These are phyloP conservation scores for Hydrophis major DNA, from an alignment of 2,797 vertebrate species.

Conservation along the genomic window DNA sequence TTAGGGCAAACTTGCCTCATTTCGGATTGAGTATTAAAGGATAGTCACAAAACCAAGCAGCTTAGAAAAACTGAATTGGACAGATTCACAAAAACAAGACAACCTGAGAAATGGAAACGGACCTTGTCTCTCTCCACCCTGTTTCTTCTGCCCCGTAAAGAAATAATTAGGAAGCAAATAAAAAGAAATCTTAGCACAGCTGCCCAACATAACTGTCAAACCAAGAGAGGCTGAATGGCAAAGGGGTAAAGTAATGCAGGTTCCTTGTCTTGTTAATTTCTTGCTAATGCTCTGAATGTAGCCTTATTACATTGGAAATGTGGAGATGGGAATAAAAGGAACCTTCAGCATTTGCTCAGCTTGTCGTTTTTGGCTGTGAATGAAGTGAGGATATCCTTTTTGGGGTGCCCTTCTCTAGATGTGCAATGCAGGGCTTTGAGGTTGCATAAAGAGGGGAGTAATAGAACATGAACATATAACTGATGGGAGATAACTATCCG, in stretches of 20 bases:
- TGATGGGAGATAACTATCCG: not conserved
- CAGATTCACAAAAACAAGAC: not conserved
- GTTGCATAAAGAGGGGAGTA: not conserved
- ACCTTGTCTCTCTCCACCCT: not conserved
- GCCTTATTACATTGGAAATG: not conserved
- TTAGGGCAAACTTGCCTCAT: not conserved
- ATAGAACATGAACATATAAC: not conserved
- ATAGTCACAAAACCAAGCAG: not conserved
- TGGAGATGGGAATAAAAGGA: not conserved
- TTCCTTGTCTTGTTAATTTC: not conserved
- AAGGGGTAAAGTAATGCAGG: not conserved
- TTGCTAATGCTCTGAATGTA: not conserved
- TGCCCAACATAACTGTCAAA: not conserved
- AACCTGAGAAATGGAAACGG: not conserved
- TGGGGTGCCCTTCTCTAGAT: not conserved
- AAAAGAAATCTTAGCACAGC: not conserved
- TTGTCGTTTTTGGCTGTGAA: not conserved
- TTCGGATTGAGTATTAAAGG: not conserved
- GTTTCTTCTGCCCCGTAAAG: not conserved
- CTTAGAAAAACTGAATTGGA: not conserved
- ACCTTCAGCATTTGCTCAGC: not conserved
- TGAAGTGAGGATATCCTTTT: not conserved
- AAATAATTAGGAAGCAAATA: not conserved
- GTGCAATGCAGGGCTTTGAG: not conserved
- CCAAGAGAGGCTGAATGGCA: not conserved